These are phyloP conservation scores for Dicroscelio sp. DNA, from an alignment of 2,888 invertebrate genomes.

Conservation along the genomic window DNA sequence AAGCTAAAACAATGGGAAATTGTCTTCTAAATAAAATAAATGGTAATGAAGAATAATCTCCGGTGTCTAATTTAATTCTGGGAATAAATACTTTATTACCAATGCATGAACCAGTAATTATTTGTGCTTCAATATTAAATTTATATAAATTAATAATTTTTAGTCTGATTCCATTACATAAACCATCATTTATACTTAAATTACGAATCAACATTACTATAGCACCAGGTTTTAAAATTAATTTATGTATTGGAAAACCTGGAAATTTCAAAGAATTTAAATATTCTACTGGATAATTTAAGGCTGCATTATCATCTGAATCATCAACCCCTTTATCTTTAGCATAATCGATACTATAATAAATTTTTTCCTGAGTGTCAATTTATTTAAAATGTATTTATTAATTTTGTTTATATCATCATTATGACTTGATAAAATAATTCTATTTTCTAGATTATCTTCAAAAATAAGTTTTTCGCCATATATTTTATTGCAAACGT, in stretches of 20 bases:
- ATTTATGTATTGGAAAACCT: slow-evolving; percentile 27
- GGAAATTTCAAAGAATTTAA: slow-evolving; percentile 63
- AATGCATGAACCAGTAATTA: not conserved
- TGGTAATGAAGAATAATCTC: not conserved
- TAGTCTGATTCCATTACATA: slow-evolving; percentile 77
- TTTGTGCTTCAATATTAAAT: slow-evolving; percentile 1
- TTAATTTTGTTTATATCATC: slow-evolving; percentile 44
- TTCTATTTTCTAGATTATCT: slow-evolving; percentile 1
- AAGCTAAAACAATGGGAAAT: slow-evolving; percentile 12
- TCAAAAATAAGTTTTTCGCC: not conserved
- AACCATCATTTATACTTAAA: slow-evolving; percentile 70
- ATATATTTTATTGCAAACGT: slow-evolving; percentile 34
- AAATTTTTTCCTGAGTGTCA: slow-evolving; percentile 24
- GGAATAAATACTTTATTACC: not conserved
- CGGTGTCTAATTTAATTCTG: not conserved
- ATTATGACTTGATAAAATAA: slow-evolving; percentile 35
- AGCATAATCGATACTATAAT: slow-evolving; percentile 55
- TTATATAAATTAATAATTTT: slow-evolving; percentile 64
- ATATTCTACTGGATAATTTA: slow-evolving; percentile 69
- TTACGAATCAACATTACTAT: slow-evolving; percentile 76
- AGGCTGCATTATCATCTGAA: slow-evolving; percentile 32
- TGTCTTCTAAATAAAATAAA: slow-evolving; percentile 29
- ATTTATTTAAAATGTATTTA: slow-evolving; percentile 44
- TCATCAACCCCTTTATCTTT: slow-evolving; percentile 41
- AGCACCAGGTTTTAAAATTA: slow-evolving; percentile 63